These are phyloP conservation scores for Dicrostonyx torquatus DNA, from an alignment of 2,797 vertebrate genomes.

Conservation along the genomic window DNA sequence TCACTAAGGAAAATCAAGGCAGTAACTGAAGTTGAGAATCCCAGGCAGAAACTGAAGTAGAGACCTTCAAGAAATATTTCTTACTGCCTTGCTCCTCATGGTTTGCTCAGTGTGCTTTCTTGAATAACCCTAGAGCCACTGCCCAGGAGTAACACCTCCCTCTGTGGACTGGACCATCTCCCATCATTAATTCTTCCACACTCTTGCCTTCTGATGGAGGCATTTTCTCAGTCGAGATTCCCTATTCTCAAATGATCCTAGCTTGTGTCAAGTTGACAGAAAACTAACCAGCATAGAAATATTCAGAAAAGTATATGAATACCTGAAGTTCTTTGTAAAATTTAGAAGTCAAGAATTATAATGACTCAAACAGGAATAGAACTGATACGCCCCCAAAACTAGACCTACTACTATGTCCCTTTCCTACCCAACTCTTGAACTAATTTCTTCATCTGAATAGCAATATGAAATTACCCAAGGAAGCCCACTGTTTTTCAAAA, in stretches of 20 bases:
- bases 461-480: neutral
- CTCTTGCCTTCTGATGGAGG: too few species aligned
- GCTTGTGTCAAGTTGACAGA: neutral
- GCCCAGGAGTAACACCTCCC: neutral
- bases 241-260: neutral
- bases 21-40: neutral
- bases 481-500: neutral
- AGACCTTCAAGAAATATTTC: neutral
- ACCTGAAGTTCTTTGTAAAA: constrained; percentile 46
- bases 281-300: neutral
- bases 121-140: too few species aligned
- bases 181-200: too few species aligned
- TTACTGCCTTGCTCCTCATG: neutral
- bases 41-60: neutral
- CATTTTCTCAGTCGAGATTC: neutral
- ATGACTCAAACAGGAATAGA: neutral
- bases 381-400: neutral
- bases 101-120: neutral
- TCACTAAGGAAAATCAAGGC: neutral
- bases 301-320: neutral
- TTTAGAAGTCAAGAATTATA: neutral
- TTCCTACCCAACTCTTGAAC: neutral
- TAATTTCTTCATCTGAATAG: neutral
- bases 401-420: neutral
- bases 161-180: neutral